A percentile compares a stretch with the other conserved stretches of the same genome.
Evolutionary conservation across 1,140 invertebrate genomes (phyloP).

Genomic region (Cydia strobilella): DNA sequence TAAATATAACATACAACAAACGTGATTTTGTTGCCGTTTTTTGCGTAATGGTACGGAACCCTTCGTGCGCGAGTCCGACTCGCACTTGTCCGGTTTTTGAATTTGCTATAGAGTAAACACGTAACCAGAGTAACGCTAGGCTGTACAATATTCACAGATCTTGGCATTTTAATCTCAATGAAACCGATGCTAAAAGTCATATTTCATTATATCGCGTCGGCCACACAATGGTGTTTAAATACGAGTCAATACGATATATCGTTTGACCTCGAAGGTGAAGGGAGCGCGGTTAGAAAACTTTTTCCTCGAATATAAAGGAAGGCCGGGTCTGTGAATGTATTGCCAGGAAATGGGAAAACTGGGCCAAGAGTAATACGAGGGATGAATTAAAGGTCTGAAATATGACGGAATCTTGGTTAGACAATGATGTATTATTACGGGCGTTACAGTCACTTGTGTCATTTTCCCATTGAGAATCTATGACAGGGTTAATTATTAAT

Average conservation of each 20-base stretch:
- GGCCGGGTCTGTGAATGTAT: slow-evolving; percentile 35
- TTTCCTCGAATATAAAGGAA: slow-evolving; percentile 42
- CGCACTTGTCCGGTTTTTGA: no score
- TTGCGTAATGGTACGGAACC: no score
- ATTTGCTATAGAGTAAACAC: no score
- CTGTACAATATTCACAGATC: no score
- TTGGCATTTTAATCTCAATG: background rate
- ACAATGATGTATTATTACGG: background rate
- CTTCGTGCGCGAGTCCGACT: no score
- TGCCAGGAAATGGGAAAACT: slow-evolving; percentile 38
- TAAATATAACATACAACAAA: no score
- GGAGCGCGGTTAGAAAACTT: slow-evolving; percentile 45
- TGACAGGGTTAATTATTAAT: background rate
- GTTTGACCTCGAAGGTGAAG: slow-evolving; percentile 40
- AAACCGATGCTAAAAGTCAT: background rate
- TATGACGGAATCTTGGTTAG: background rate
- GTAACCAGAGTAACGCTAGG: no score
- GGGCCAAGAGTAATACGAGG: slow-evolving; percentile 36
- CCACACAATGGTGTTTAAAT: slow-evolving; percentile 22
- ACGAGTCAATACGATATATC: slow-evolving; percentile 37
- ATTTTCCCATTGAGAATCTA: background rate
- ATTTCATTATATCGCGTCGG: background rate
- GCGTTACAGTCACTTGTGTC: background rate
- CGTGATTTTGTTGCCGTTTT: no score
- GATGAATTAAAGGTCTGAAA: slow-evolving; percentile 18